These are phyloP conservation scores for Maniola jurtina DNA, from an alignment of 1,140 invertebrate genomes.

Conservation along the genomic window DNA sequence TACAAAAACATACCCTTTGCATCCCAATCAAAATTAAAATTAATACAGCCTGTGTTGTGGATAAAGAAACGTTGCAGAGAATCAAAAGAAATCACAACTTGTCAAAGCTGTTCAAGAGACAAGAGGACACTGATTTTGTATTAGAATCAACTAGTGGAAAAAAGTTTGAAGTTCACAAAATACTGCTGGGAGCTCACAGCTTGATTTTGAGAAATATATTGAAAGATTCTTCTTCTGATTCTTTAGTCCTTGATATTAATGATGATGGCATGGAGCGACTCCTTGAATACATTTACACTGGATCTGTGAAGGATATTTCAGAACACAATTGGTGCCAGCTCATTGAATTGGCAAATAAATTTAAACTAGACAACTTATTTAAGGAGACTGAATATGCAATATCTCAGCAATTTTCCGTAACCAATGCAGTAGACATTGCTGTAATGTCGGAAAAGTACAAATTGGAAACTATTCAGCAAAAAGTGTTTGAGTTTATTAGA, in stretches of 20 bases:
- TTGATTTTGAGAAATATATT: slow-evolving; percentile 44
- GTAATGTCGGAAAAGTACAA: slow-evolving; percentile 54
- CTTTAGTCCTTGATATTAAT: slow-evolving; percentile 42
- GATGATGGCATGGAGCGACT: slow-evolving; percentile 50
- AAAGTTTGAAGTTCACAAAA: slow-evolving; percentile 50
- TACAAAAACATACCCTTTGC: slow-evolving; percentile 30
- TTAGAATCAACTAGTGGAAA: slow-evolving; percentile 43
- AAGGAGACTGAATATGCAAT: slow-evolving; percentile 39
- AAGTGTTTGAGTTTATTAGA: slow-evolving; percentile 51
- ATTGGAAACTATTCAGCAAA: slow-evolving; percentile 41
- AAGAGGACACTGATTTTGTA: slow-evolving; percentile 49
- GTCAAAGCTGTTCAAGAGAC: slow-evolving; percentile 36
- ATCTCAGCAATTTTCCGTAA: slow-evolving; percentile 41
- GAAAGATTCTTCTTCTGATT: slow-evolving; percentile 34
- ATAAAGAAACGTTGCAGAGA: slow-evolving; percentile 39
- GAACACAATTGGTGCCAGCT: slow-evolving; percentile 42
- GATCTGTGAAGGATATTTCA: slow-evolving; percentile 46
- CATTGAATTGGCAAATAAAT: slow-evolving; percentile 47
- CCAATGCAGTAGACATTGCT: slow-evolving; percentile 58
- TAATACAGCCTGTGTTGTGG: slow-evolving; percentile 32
- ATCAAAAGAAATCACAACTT: slow-evolving; percentile 51
- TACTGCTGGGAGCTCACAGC: slow-evolving; percentile 54
- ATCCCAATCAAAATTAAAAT: slow-evolving; percentile 50
- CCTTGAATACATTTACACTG: slow-evolving; percentile 58
- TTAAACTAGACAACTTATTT: slow-evolving; percentile 48